Evolutionary conservation across 2,888 invertebrate genomes (phyloP).

Genomic region (Pandemis corylana): DNA sequence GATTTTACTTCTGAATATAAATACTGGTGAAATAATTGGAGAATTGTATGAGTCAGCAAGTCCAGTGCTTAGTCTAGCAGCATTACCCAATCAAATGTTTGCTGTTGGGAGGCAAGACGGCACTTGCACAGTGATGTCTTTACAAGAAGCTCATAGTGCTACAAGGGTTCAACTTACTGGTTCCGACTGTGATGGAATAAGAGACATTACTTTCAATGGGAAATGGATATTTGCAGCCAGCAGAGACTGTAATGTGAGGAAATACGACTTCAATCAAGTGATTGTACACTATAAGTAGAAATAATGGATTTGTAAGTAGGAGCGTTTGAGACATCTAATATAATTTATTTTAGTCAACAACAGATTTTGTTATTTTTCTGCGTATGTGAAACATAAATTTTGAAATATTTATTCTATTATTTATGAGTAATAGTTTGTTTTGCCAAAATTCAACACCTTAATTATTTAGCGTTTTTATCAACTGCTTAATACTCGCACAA

Average conservation of each 20-base stretch:
- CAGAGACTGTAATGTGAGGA: conserved; percentile 86
- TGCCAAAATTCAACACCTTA: not conserved
- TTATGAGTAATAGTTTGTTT: not conserved
- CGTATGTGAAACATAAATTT: not conserved
- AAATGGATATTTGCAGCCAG: conserved; percentile 86
- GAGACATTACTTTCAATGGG: conserved; percentile 85
- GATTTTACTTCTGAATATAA: conserved; percentile 65
- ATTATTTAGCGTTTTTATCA: not conserved
- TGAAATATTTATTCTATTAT: not conserved
- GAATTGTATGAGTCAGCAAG: conserved; percentile 84
- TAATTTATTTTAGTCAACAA: not conserved
- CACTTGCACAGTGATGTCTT: conserved; percentile 82
- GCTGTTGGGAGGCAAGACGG: conserved; percentile 87
- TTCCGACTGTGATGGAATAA: conserved; percentile 88
- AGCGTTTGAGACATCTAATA: not conserved
- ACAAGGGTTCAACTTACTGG: conserved; percentile 86
- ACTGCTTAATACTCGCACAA: too few relatives aligned
- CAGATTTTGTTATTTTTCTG: not conserved
- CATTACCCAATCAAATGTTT: conserved; percentile 79
- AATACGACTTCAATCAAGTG: conserved; percentile 85
- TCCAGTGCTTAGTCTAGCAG: conserved; percentile 81
- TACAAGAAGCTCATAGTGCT: conserved; percentile 63
- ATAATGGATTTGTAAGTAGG: not conserved
- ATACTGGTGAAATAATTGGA: conserved; percentile 62
- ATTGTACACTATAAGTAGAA: conserved; percentile 78